A percentile compares a stretch with the other conserved stretches of the same genome.
Conservation (phyloP, 2,113 vertebrate species). For the Coregonus clupeaformis region DNA sequence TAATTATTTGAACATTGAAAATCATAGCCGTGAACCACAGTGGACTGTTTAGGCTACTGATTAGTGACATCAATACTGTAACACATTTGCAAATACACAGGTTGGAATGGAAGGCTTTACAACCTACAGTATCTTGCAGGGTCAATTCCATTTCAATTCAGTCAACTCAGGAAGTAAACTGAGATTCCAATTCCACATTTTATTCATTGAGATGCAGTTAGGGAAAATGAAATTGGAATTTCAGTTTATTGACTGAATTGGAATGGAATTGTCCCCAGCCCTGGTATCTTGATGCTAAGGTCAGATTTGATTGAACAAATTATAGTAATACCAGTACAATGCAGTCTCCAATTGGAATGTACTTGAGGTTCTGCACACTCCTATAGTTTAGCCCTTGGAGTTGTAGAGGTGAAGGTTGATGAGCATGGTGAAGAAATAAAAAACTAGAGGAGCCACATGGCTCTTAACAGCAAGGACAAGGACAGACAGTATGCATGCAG, state of each 20-base stretch:
- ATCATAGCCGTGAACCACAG: slow-evolving; percentile 31
- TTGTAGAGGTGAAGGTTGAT: slow-evolving; percentile 3
- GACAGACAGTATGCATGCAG: background rate
- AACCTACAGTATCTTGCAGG: too few relatives aligned
- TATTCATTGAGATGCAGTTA: too few relatives aligned
- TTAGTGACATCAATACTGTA: slow-evolving; percentile 52
- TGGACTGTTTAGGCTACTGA: slow-evolving; percentile 48
- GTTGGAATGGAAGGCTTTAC: slow-evolving; percentile 26
- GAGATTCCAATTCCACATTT: too few relatives aligned
- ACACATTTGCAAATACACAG: slow-evolving; percentile 46
- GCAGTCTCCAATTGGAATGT: slow-evolving; percentile 73
- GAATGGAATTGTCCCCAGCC: slow-evolving; percentile 42
- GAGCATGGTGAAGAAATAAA: background rate
- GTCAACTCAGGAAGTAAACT: too few relatives aligned
- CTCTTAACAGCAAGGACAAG: too few relatives aligned
- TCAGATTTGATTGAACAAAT: slow-evolving; percentile 43
- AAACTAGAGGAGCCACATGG: background rate
- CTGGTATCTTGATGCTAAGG: slow-evolving; percentile 22
- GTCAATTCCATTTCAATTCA: too few relatives aligned
- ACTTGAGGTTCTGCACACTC: slow-evolving; percentile 56
- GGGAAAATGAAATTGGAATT: too few relatives aligned
- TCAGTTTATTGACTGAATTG: background rate
- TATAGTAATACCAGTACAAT: slow-evolving; percentile 39
- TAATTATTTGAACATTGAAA: slow-evolving; percentile 11
- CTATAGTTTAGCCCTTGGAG: slow-evolving; percentile 70